These are phyloP conservation scores for Silvanus unidentatus DNA, from an alignment of 2,888 invertebrate genomes.

Conservation along the genomic window DNA sequence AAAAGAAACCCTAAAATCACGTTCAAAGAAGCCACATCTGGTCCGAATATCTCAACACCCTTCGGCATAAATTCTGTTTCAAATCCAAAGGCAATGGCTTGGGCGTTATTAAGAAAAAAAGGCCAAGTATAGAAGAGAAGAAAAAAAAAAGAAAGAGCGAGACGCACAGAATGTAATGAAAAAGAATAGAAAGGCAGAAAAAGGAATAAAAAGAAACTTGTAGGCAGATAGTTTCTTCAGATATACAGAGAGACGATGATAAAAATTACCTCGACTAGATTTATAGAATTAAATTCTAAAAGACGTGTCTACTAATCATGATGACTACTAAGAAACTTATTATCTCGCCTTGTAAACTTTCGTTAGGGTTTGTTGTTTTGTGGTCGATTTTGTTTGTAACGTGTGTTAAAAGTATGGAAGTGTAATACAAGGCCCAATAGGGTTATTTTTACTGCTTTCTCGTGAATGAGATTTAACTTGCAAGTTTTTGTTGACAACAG, in stretches of 20 bases:
- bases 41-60: slow-evolving; percentile 23
- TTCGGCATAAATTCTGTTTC: slow-evolving; percentile 17
- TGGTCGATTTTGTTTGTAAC: too few relatives aligned
- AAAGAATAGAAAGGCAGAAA: background rate
- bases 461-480: too few relatives aligned
- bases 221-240: slow-evolving; percentile 11
- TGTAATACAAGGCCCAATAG: too few relatives aligned
- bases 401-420: too few relatives aligned
- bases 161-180: background rate
- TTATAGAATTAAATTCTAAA: slow-evolving; percentile 18
- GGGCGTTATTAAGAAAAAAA: background rate
- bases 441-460: too few relatives aligned
- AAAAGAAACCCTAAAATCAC: slow-evolving; percentile 19
- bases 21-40: slow-evolving; percentile 23
- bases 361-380: background rate
- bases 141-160: too few relatives aligned
- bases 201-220: background rate
- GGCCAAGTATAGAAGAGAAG: too few relatives aligned
- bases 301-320: slow-evolving; percentile 1
- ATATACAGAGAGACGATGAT: slow-evolving; percentile 18
- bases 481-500: slow-evolving; percentile 1
- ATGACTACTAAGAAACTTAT: background rate
- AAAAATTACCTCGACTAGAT: slow-evolving; percentile 20
- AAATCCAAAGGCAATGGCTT: slow-evolving; percentile 13
- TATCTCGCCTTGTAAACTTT: background rate